Conservation (phyloP, 2,797 vertebrate species). For the Coilia nasus region DNA sequence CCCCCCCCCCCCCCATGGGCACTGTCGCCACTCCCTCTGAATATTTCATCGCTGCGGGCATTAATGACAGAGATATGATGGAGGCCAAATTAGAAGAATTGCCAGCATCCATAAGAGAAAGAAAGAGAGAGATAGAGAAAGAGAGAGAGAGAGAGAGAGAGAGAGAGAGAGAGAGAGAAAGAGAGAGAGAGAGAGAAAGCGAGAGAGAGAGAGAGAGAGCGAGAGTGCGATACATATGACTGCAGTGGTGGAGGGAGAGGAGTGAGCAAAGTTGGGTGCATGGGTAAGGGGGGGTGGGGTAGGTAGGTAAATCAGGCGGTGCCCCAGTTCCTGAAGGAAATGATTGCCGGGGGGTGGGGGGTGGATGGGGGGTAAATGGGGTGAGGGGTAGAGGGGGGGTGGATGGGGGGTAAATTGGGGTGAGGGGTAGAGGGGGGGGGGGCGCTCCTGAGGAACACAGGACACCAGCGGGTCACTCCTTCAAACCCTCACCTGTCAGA, state of each 20-base stretch:
- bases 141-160: no score
- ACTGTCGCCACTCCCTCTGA: background rate
- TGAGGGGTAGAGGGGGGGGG: no score
- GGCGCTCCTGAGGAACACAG: conserved; percentile 30
- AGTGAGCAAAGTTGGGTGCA: no score
- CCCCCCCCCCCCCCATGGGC: background rate
- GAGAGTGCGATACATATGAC: no score
- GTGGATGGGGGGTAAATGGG: conserved; percentile 62
- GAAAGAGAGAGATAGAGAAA: background rate
- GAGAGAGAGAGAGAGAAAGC: background rate
- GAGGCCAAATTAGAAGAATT: background rate
- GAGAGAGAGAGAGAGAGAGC: no score
- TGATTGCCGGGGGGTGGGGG: conserved; percentile 42
- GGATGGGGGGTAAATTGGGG: conserved; percentile 63
- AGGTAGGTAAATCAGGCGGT: background rate
- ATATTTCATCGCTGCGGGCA: background rate
- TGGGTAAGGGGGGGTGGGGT: no score
- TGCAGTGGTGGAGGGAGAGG: no score
- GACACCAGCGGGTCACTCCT: conserved; percentile 65
- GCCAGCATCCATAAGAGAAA: background rate
- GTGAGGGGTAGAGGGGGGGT: conserved; percentile 52
- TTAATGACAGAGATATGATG: background rate
- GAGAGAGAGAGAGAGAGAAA: no score
- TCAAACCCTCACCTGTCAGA: conserved; percentile 57
- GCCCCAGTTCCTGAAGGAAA: conserved; percentile 19